Percentiles rank a stretch among this genome's conserved stretches.
Evolutionary conservation across 2,797 vertebrate genomes (phyloP).

Genomic region (Poeciliopsis gracilis): DNA sequence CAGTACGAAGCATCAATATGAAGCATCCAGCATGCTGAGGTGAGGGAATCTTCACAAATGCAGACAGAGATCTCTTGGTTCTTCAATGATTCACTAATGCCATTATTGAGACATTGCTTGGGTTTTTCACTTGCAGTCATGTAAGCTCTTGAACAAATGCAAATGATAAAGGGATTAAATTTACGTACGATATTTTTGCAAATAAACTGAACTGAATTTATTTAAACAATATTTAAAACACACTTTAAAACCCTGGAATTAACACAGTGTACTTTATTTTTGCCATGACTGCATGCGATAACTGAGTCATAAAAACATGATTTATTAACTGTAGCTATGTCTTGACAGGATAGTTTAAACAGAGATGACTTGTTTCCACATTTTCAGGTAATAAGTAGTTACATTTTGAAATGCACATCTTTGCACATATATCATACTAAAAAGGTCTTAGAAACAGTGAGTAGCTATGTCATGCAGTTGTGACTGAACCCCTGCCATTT

Average conservation of each 20-base stretch:
- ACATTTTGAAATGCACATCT: background rate
- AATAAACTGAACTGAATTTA: background rate
- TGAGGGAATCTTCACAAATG: background rate
- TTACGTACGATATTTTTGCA: background rate
- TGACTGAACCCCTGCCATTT: slow-evolving; percentile 54
- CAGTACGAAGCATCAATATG: background rate
- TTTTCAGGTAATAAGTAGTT: background rate
- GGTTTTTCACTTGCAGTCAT: background rate
- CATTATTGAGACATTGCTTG: background rate
- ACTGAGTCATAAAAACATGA: background rate
- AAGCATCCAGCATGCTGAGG: background rate
- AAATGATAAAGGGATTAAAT: background rate
- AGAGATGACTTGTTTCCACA: background rate
- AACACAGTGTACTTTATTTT: background rate
- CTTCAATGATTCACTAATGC: background rate
- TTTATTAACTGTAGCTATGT: background rate
- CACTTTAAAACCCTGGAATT: too few species aligned
- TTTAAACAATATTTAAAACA: background rate
- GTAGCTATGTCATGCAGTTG: slow-evolving; percentile 36
- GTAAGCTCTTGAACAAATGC: background rate
- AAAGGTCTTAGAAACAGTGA: slow-evolving; percentile 15
- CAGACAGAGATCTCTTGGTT: background rate
- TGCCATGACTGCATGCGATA: background rate
- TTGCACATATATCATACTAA: background rate
- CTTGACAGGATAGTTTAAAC: background rate